Evolutionary conservation across 2,888 invertebrate genomes (phyloP).

Genomic region (Apoda limacodes): DNA sequence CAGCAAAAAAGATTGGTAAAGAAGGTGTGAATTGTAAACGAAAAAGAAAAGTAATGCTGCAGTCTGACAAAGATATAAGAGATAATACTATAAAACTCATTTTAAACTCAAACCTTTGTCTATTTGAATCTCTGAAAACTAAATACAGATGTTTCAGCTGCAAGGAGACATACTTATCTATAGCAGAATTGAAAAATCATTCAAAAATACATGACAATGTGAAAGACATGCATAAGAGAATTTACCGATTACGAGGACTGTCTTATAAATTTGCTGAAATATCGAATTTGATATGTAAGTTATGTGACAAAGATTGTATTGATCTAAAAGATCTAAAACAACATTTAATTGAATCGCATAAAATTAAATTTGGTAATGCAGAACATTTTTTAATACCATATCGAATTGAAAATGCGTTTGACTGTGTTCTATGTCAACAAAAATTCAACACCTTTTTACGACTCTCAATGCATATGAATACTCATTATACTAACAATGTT

Average conservation of each 20-base stretch:
- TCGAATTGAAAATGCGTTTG: constrained; percentile 24
- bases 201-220: constrained; percentile 23
- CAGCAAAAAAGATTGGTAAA: too few species aligned
- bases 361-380: constrained; percentile 21
- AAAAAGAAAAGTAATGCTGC: too few species aligned
- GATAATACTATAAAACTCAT: constrained; percentile 36
- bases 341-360: constrained; percentile 29
- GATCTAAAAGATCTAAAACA: constrained; percentile 24
- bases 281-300: constrained; percentile 30
- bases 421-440: constrained; percentile 27
- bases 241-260: constrained; percentile 26
- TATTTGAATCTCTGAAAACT: constrained; percentile 33
- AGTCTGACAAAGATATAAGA: neutral
- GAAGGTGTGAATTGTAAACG: too few species aligned
- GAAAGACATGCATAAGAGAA: constrained; percentile 19
- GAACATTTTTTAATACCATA: constrained; percentile 34
- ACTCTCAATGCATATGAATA: constrained; percentile 31
- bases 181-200: constrained; percentile 29
- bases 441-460: constrained; percentile 28
- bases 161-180: constrained; percentile 25
- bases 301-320: constrained; percentile 23
- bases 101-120: constrained; percentile 36
- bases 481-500: constrained; percentile 31
- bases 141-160: constrained; percentile 37
- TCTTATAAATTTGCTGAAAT: constrained; percentile 36